Evolutionary conservation across 1,140 invertebrate species (phyloP).

Genomic region (Colletes latitarsis): DNA sequence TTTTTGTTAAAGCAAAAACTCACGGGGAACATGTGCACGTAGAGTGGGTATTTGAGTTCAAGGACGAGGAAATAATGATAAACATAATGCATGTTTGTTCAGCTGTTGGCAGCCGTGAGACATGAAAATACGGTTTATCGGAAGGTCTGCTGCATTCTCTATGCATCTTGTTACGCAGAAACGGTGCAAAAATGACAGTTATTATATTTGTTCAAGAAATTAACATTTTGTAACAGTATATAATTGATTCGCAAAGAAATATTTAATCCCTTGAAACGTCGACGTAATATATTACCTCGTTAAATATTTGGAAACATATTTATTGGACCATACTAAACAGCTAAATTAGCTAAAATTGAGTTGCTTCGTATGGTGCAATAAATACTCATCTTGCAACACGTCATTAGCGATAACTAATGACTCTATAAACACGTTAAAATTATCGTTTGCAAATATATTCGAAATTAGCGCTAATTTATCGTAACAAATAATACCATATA

Average conservation of each 20-base stretch:
- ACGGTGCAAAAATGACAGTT: background rate
- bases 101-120: constrained; percentile 16
- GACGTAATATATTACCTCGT: background rate
- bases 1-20: constrained; percentile 13
- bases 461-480: too few species aligned
- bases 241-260: background rate
- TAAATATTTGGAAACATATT: background rate
- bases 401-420: too few species aligned
- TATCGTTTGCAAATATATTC: too few species aligned
- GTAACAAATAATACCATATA: too few species aligned
- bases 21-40: too few species aligned
- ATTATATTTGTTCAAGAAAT: background rate
- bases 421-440: too few species aligned
- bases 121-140: constrained; percentile 21
- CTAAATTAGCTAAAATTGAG: too few species aligned
- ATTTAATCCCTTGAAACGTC: too few species aligned
- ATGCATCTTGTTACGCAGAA: constrained; percentile 8
- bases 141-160: constrained; percentile 17
- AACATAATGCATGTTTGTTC: constrained; percentile 52
- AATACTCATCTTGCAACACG: too few species aligned
- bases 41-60: constrained; percentile 18
- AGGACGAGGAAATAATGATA: constrained; percentile 40
- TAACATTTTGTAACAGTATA: background rate
- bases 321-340: too few species aligned
- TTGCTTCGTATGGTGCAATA: too few species aligned